Evolutionary conservation across 2,797 vertebrate species (phyloP), one percentile per base, ranked within the genome.

Genomic region (Atherinosoma microstoma): DNA sequence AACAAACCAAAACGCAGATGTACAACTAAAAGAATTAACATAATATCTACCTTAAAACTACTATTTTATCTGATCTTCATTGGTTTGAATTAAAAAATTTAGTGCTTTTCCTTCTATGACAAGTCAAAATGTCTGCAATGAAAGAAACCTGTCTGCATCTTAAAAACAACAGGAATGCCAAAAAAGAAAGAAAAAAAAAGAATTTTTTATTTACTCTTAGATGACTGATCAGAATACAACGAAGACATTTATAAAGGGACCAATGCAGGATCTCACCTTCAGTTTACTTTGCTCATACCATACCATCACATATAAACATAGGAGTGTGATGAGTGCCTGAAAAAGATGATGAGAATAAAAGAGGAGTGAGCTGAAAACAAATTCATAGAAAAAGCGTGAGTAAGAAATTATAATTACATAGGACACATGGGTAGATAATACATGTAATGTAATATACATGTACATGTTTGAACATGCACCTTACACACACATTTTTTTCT

Each of bases 221-320:
- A 45, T 20, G 42, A 20, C 42, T 45, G 6, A 45, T 15, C 8
- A 54, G 12, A 15, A 15, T 4, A 54, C 29, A 54, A 54, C 6
- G 1, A 54, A 29, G 22, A 67, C 51, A 22, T 22, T 66, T 67
- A 16, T 20, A 56, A 18, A 45, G 40, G 16, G 27, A 4, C 4
- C 16, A 66, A 84, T 59, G 9, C 36, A 65, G 61, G 45, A 64
- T 40, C 70, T 53, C 89, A 99, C 97, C 96, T 96, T 96, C 72
- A 95, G 93, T 80, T 95, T 95, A 75, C 93, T 94, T 67, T 97
- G 95, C 32, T 97, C 97, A 0, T 95, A 97, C 96, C 97, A 98
- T 79, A 98, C 95, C 98, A 99, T 98, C 63, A 95, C 96, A 70
- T 97, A 97, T 7, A 99, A 93, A 84, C 97, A 98, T 13, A 99